Evolutionary conservation across 2,797 vertebrate species (phyloP), one percentile per base, ranked within the genome.

Genomic region (Esox lucius): DNA sequence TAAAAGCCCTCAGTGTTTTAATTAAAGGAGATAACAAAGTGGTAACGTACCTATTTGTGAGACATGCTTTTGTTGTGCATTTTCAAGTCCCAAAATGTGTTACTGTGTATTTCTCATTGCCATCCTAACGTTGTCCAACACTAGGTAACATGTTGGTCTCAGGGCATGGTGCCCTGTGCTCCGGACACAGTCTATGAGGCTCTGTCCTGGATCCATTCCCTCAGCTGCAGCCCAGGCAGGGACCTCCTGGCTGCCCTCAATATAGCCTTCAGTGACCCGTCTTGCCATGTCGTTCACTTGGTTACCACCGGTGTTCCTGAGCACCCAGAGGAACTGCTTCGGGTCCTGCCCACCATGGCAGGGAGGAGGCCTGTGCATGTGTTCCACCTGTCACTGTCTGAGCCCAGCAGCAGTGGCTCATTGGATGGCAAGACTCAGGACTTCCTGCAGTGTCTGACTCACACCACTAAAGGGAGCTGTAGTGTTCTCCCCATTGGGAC

Each of bases 171-270:
- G 13, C 84, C 84, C 78, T 93, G 93, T 76, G 74, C 81, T 22
- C 87, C 90, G 2, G 87, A 91, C 76, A 87, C 85, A 0, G 89
- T 92, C n/a, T 90, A 88, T 76, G 77, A 70, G 56, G 86, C 89
- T 48, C 81, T 93, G 49, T 84, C 88, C 69, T 93, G 92, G 92
- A 89, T 94, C 72, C 91, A 87, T 73, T 86, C 87, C 33, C 87
- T 94, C 68, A 75, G 70, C 67, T 92, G 87, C 42, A 83, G 86
- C 70, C 81, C 90, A 1, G 91, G 92, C 68, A 80, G 85, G 49
- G 87, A 90, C 70, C 89, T 93, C 26, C 81, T 86, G n/a, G 33
- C 80, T 0, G 88, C 87, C 26, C 81, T 94, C 66, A 82, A 78
- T 0, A 42, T 80, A 24, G 90, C 91, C 56, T 84, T 93, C 74